Evolutionary conservation across 2,113 vertebrate species (phyloP).

Genomic region (Pituophis catenifer): DNA sequence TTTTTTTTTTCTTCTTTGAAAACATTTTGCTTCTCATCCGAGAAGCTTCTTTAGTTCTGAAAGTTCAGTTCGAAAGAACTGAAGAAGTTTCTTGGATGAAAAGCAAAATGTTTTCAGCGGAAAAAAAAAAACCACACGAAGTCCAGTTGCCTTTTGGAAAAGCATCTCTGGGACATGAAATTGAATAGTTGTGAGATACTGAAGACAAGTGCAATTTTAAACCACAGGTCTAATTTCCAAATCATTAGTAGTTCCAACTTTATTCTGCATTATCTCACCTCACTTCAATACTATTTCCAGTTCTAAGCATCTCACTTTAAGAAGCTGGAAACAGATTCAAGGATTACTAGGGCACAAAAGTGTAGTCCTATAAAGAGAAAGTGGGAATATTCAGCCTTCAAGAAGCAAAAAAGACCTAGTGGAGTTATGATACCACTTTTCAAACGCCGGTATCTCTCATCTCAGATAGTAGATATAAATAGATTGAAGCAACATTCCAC

Average conservation of each 20-base stretch:
- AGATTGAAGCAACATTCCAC: neutral
- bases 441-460: neutral
- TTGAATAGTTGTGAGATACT: neutral
- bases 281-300: neutral
- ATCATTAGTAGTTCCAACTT: neutral
- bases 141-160: neutral
- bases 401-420: neutral
- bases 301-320: neutral
- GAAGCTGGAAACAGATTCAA: neutral
- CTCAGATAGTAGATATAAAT: neutral
- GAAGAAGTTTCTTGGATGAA: no score
- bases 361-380: neutral
- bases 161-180: neutral
- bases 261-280: neutral
- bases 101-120: neutral
- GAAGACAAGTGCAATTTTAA: neutral
- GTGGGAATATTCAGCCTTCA: neutral
- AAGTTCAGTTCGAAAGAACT: neutral
- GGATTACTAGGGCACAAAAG: neutral
- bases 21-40: no score
- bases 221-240: neutral
- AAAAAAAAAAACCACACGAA: neutral
- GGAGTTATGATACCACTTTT: neutral
- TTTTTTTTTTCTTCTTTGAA: no score
- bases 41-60: no score